These are phyloP conservation scores for Cephus pygmeus DNA, from an alignment of 2,888 invertebrate genomes.

Conservation along the genomic window DNA sequence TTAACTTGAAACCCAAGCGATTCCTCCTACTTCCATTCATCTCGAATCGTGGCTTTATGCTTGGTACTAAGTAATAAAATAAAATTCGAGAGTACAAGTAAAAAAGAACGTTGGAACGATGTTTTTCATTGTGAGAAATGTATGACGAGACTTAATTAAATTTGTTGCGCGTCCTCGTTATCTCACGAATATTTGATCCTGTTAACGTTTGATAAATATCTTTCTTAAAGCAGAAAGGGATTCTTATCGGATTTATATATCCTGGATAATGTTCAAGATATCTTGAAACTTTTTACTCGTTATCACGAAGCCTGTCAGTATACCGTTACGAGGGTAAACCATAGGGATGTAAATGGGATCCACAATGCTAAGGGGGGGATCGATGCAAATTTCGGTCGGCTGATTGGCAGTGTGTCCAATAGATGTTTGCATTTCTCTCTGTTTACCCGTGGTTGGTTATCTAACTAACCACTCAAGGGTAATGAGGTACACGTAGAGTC, in stretches of 20 bases:
- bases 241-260: background rate
- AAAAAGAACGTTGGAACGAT: background rate
- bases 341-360: background rate
- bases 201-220: background rate
- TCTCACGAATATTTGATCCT: background rate
- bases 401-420: background rate
- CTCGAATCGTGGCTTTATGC: background rate
- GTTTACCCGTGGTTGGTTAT: background rate
- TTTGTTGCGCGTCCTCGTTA: background rate
- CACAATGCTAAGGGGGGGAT: background rate
- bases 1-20: background rate
- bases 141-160: background rate
- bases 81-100: background rate
- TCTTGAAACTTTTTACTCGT: background rate
- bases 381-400: background rate
- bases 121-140: background rate
- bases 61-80: background rate
- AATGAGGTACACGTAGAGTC: background rate
- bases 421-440: background rate
- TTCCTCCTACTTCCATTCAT: background rate
- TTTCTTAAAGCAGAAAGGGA: background rate
- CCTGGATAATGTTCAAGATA: background rate
- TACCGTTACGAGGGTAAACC: background rate
- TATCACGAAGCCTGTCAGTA: background rate
- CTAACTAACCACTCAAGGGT: background rate